These are phyloP conservation scores for Malacoctenus gilli DNA, from an alignment of 2,797 vertebrate genomes.

Conservation along the genomic window DNA sequence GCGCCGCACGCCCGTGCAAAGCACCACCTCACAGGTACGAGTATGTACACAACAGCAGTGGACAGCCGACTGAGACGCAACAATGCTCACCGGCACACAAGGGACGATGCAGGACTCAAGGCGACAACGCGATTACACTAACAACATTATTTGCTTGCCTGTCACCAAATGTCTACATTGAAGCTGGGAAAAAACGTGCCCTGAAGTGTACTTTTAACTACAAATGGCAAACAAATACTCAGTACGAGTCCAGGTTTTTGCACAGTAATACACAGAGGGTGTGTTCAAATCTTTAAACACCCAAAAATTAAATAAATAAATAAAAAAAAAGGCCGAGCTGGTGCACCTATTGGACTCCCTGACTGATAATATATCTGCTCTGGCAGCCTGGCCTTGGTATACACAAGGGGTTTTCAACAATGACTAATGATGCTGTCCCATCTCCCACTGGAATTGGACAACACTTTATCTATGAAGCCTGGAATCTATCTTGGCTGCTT, in stretches of 20 bases:
- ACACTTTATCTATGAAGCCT: conserved; percentile 34
- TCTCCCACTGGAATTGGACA: conserved; percentile 38
- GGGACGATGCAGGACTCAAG: too few species aligned
- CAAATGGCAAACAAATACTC: too few species aligned
- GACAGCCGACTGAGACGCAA: too few species aligned
- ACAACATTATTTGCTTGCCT: too few species aligned
- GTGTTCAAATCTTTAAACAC: not conserved
- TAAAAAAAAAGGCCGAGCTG: not conserved
- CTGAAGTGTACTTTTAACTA: too few species aligned
- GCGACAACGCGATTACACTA: too few species aligned
- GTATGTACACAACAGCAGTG: conserved; percentile 22
- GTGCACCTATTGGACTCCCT: conserved; percentile 20
- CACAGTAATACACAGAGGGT: too few species aligned
- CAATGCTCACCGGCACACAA: too few species aligned
- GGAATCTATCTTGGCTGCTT: conserved; percentile 12
- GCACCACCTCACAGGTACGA: not conserved
- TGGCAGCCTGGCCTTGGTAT: conserved; percentile 18
- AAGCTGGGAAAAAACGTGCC: too few species aligned
- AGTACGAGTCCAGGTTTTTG: not conserved
- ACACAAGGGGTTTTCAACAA: conserved; percentile 21
- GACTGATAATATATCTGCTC: conserved; percentile 22
- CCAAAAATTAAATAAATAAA: too few species aligned
- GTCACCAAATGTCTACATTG: too few species aligned
- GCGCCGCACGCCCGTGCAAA: conserved; percentile 24
- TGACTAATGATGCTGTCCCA: conserved; percentile 39